These are phyloP conservation scores for Drosophila monieri DNA, from an alignment of 2,888 invertebrate species.

Conservation along the genomic window DNA sequence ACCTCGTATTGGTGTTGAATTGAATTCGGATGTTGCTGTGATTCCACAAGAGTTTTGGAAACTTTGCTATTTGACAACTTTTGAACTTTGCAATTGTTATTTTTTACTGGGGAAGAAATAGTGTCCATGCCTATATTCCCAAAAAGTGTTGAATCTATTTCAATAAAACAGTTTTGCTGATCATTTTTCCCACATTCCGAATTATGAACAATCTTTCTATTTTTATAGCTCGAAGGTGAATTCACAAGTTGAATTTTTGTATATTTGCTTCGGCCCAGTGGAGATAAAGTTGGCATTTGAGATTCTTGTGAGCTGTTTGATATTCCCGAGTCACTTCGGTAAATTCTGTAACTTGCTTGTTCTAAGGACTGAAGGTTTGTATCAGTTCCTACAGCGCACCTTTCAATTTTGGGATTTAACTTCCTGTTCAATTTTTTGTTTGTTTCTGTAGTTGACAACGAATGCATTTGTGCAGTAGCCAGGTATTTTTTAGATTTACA, in stretches of 20 bases:
- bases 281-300: conserved; percentile 66
- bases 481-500: too few species aligned
- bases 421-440: conserved; percentile 39
- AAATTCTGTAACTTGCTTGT: conserved; percentile 82
- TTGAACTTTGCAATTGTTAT: too few species aligned
- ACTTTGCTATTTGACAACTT: neutral
- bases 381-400: conserved; percentile 44
- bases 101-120: too few species aligned
- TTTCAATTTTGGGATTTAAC: conserved; percentile 67
- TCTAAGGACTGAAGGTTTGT: conserved; percentile 80
- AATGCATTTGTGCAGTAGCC: neutral
- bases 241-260: conserved; percentile 50
- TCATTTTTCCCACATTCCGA: neutral
- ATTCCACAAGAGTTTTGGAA: neutral
- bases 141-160: conserved; percentile 16
- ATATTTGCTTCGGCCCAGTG: neutral
- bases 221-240: conserved; percentile 20
- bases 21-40: neutral
- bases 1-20: neutral
- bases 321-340: conserved; percentile 84
- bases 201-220: conserved; percentile 54
- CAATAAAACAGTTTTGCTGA: neutral
- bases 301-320: conserved; percentile 85
- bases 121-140: too few species aligned
- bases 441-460: neutral